Base-by-base conservation (phyloP, 2,797 vertebrate species). In the Antennarius maculatus region DNA sequence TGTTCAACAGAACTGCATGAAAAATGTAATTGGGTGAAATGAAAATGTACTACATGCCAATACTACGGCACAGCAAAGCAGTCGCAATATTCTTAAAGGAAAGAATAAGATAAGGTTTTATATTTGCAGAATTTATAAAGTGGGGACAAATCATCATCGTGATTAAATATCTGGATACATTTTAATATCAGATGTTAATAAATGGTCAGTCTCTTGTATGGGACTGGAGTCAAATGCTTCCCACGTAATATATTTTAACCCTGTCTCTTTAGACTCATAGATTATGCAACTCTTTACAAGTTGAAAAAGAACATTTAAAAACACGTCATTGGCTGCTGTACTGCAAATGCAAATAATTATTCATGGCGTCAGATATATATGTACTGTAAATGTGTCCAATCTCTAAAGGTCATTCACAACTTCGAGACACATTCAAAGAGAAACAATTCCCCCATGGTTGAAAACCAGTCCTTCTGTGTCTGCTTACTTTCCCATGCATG, bases 401-500 rank as follows among this genome's bases (percentile, higher is more conserved):
- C 34, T 10, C 51, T 14, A 1, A 55, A 56, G 42, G 11, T 64
- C 2, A 39, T 42, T 18, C 49, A 49, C 23, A 31, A 48, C 5
- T 37, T 43, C 29, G 31, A 51, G 8, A 18, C 2, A 14, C 4
- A 6, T 56, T 51, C 16, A 48, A 34, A 9, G 42, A 10, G 10
- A 49, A 42, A 58, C 7, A 17, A 46, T 41, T 39, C 5, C 12
- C 18, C 14, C 1, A 13, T 28, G 11, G 18, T 5, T 51, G 41
- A 50, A 13, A 48, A 66, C 16, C 41, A 23, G 47, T 49, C 3
- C 27, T 17, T 49, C 18, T 16, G 16, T 16, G 34, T 6, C 46
- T 15, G 34, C 89, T 89, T 90, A 96, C 94, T 92, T 95, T 95
- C 74, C 93, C 95, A 0, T 97, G 96, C 94, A 96, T 96, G 79